phyloP scores from a whole-genome alignment of 2,888 invertebrate genomes.

The Peribatodes rhomboidaria region DNA sequence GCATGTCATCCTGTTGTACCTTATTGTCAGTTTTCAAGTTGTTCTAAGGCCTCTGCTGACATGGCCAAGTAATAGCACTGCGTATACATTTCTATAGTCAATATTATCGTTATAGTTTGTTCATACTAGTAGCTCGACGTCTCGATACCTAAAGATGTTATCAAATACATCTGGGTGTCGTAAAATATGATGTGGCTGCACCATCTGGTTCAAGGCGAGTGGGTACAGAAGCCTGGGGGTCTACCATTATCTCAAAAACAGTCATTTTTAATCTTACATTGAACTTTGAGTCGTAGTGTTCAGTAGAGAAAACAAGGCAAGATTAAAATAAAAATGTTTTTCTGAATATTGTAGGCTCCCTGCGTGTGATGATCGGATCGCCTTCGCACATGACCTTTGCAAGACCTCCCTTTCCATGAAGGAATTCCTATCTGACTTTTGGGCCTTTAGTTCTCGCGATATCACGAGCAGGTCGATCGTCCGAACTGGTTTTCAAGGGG shows the following conservation, averaged over 20 bases:
- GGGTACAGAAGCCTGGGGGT: slow-evolving; percentile 46
- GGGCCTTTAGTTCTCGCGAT: slow-evolving; percentile 41
- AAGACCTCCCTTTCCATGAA: slow-evolving; percentile 72
- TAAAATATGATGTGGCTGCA: slow-evolving; percentile 60
- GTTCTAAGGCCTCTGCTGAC: too few species aligned
- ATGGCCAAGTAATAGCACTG: too few species aligned
- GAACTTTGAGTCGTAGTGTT: neutral
- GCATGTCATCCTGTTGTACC: too few species aligned
- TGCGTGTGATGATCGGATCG: slow-evolving; percentile 68
- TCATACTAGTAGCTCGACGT: slow-evolving; percentile 15
- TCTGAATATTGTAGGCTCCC: neutral
- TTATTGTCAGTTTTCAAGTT: too few species aligned
- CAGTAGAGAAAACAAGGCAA: neutral
- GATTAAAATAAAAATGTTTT: neutral
- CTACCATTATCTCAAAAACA: slow-evolving; percentile 1
- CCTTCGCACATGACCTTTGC: slow-evolving; percentile 76
- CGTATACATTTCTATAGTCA: too few species aligned
- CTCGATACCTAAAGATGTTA: slow-evolving; percentile 34
- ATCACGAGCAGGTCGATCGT: slow-evolving; percentile 46
- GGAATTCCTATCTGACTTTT: slow-evolving; percentile 69
- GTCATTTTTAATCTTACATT: neutral
- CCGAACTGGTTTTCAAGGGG: slow-evolving; percentile 58
- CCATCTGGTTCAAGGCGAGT: slow-evolving; percentile 78
- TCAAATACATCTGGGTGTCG: slow-evolving; percentile 53
- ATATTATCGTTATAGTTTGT: too few species aligned